Conservation (phyloP, 2,797 vertebrate genomes). For the Coregonus ussuriensis region DNA sequence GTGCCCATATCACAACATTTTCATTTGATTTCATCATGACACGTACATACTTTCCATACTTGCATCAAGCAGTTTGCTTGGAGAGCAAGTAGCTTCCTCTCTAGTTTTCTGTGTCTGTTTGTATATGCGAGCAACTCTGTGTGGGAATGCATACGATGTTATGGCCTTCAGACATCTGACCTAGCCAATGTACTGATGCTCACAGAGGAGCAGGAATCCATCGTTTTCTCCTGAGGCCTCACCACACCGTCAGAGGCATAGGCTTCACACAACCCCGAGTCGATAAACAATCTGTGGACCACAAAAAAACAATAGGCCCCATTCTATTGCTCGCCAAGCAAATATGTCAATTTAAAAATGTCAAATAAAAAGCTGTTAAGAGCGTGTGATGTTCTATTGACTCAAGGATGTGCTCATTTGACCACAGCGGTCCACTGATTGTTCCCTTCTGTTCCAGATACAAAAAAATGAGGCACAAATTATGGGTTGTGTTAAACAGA, state of each 20-base stretch:
- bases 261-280: conserved; percentile 46
- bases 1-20: too few species aligned
- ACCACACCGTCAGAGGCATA: conserved; percentile 42
- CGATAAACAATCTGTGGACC: conserved; percentile 73
- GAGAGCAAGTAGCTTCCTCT: too few species aligned
- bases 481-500: conserved; percentile 1
- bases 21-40: neutral
- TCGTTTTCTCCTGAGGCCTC: conserved; percentile 51
- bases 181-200: conserved; percentile 46
- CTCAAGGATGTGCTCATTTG: conserved; percentile 67
- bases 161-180: conserved; percentile 38
- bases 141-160: neutral
- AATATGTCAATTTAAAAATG: conserved; percentile 68
- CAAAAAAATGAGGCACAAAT: conserved; percentile 26
- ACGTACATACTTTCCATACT: neutral
- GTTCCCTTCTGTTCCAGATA: conserved; percentile 47
- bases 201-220: conserved; percentile 41
- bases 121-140: neutral
- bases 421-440: conserved; percentile 57
- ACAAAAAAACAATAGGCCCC: conserved; percentile 71
- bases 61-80: neutral
- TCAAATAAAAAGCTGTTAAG: conserved; percentile 64
- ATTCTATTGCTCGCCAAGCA: conserved; percentile 60
- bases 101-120: neutral
- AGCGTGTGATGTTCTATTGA: conserved; percentile 63